Evolutionary conservation across 2,113 vertebrate species (phyloP), one percentile per base, ranked within the genome.

Genomic region (human (Homo sapiens)): DNA sequence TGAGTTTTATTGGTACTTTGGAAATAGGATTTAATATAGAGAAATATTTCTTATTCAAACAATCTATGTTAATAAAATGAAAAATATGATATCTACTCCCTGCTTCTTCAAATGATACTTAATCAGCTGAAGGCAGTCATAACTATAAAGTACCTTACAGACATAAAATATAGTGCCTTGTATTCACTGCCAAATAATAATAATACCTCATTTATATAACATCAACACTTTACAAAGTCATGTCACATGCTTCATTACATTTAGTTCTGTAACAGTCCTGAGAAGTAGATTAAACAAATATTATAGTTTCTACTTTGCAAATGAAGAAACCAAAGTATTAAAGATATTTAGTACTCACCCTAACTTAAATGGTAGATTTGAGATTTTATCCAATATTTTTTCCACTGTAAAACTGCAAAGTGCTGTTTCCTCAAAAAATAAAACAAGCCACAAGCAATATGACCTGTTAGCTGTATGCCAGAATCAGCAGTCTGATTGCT

Each of bases 161-260:
- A 57, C 48, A 82, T 95, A 96, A 97, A 93, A 90, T 92, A 76
- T 8, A 22, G 18, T 97, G 25, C n/a, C 84, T 61, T 45, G 23
- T 95, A 57, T 64, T 95, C 70, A 93, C 30, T 96, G 96, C 92
- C 97, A 96, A 66, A 90, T 97, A 92, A 94, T 97, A 91, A 93
- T 91, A 94, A 89, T 90, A 92, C 57, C 27, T 96, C 79, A n/a
- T 96, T 97, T 96, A 76, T 92, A 72, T 90, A 97, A 89, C 55
- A 76, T 35, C 55, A 89, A 45, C 13, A 96, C 73, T 92, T 85
- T 97, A 89, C n/a, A 76, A 93, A 97, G 38, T 64, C 79, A 30
- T 87, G 16, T 86, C 87, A 84, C 43, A 61, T 95, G 83, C 79
- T 95, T 96, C 79, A 92, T 96, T 95, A 81, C 87, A 95, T 85